These are phyloP conservation scores for Callionymus lyra DNA, from an alignment of 2,113 vertebrate species.

Conservation along the genomic window DNA sequence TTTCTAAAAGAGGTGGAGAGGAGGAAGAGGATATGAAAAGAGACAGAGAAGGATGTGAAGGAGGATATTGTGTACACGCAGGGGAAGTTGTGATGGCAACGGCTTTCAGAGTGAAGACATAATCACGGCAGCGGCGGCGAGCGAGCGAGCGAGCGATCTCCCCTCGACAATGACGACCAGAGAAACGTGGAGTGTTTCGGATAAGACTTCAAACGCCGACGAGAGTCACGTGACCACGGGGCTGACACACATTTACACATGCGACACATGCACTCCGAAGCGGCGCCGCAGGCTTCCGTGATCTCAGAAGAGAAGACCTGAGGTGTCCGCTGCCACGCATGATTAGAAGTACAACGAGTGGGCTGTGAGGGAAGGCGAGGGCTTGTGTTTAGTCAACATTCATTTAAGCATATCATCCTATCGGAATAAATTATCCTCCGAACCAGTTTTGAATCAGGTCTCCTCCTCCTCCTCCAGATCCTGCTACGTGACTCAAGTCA, in stretches of 20 bases:
- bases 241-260: slow-evolving; percentile 24
- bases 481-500: too few species aligned
- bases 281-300: slow-evolving; percentile 13
- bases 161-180: slow-evolving; percentile 34
- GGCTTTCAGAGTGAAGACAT: slow-evolving; percentile 25
- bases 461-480: too few species aligned
- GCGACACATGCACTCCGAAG: slow-evolving; percentile 10
- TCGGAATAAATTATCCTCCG: too few species aligned
- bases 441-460: too few species aligned
- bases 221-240: slow-evolving; percentile 31
- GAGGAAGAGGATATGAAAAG: slow-evolving; percentile 32
- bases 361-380: slow-evolving; percentile 10
- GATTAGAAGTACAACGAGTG: slow-evolving; percentile 10
- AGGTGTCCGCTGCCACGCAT: too few species aligned
- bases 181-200: slow-evolving; percentile 26
- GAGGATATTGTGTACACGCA: slow-evolving; percentile 53
- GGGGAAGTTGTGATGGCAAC: slow-evolving; percentile 56
- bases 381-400: slow-evolving; percentile 15
- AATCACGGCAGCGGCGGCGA: slow-evolving; percentile 26
- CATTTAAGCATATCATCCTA: slow-evolving; percentile 5
- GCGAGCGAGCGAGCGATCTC: slow-evolving; percentile 15
- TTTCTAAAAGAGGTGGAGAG: slow-evolving; percentile 54
- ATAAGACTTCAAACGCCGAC: slow-evolving; percentile 46
- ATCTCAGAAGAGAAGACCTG: too few species aligned
- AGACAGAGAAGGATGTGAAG: slow-evolving; percentile 42